Evolutionary conservation across 2,888 invertebrate species (phyloP), one percentile per base, ranked within the genome.

Genomic region (Drosophila histrio): DNA sequence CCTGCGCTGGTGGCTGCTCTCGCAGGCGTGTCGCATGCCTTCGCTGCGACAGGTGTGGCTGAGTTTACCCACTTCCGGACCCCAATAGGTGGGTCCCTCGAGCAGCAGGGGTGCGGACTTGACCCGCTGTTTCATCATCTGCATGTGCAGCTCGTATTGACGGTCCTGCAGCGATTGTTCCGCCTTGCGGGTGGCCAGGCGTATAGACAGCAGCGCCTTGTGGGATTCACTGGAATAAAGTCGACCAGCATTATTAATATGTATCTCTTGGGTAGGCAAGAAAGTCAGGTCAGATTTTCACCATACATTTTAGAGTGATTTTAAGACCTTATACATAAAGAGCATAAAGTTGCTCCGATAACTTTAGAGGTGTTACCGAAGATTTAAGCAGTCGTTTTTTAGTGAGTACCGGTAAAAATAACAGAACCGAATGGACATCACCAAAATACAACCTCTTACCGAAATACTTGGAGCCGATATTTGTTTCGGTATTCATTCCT

Each of bases 71-170:
- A 91, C 89, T 57, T 89, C 82, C 0, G 91, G 89, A 2, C 90
- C 88, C 90, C 91, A 91, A 50, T 77, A 89, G 2, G 91, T 91
- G 2, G 79, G 70, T 0, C 92, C 92, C 66, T 92, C 92, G 3
- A 92, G 83, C 4, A 92, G 72, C 2, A 92, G 68, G 0, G 92
- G 92, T 0, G 91, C 91, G 0, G 91, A 90, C 68, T 91, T 91
- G 1, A 92, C 92, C 0, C 92, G 85, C 59, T 92, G 90, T 0
- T 89, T 84, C 92, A 92, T 92, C 73, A 92, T 62, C 56, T 91
- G 90, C 91, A 92, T 91, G 53, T 91, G 90, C 4, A 91, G 72
- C 15, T 91, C 90, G 30, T 91, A 90, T 50, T 91, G 90, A 9
- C 91, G 90, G 53, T 90, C 84, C 43, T 91, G 90, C 11, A 91